Base-by-base conservation (phyloP, 2,797 vertebrate species). In the Rachycentron canadum region DNA sequence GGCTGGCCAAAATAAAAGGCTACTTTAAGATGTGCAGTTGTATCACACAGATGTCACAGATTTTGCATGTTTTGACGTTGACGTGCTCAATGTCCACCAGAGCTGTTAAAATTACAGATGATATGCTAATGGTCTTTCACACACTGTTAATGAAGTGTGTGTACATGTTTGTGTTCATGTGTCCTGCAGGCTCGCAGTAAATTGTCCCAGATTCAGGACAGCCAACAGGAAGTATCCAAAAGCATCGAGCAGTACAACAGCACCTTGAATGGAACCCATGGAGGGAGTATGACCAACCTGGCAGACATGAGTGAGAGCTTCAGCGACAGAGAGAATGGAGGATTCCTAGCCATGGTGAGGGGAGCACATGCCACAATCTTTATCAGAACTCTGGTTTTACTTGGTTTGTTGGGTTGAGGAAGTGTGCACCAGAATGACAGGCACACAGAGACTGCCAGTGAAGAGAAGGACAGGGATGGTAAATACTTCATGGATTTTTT, bases 131-230 rank as follows among this genome's bases (percentile, higher is more conserved):
- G 13, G 13, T 53, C 25, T 26, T 53, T 23, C n/a, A n/a, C n/a
- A n/a, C n/a, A n/a, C n/a, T n/a, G n/a, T n/a, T n/a, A n/a, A n/a
- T n/a, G n/a, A n/a, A 14, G 11, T 36, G 34, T 36, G 17, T 14
- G 26, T 76, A 49, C 72, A 16, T 45, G 12, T 52, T 5, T 47
- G n/a, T 57, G 30, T 57, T 26, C 76, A 4, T 69, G 26, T 73
- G 0, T 58, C 66, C 30, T 74, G 4, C 71, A 94, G 93, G 92
- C 93, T 66, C 93, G 93, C 25, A 92, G 91, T 58, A 93, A 97
- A 73, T 94, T 99, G 34, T 97, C 96, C 4, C 97, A 97, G 77
- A 96, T 99, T 76, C 97, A 98, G 3, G 97, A 98, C 83, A 97
- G 93, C 84, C 97, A 96, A 52, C 96, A 97, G 75, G 97, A 99